These are phyloP conservation scores for Apis laboriosa DNA, from an alignment of 1,140 invertebrate species.

Conservation along the genomic window DNA sequence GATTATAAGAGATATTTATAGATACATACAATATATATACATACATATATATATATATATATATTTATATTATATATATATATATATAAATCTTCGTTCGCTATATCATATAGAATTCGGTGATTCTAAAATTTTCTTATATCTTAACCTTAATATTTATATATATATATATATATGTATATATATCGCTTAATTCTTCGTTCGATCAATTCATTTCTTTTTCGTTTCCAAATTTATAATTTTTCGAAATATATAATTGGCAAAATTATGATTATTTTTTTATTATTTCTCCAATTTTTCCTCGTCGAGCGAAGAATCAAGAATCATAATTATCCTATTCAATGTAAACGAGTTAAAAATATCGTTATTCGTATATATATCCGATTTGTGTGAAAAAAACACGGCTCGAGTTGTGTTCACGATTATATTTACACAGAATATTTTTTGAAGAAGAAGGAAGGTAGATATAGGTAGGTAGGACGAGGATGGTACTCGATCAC, in stretches of 20 bases:
- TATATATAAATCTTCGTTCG: conserved; percentile 29
- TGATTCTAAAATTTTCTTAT: conserved; percentile 15
- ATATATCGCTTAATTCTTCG: too few relatives aligned
- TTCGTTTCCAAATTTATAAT: too few relatives aligned
- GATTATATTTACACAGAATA: conserved; percentile 21
- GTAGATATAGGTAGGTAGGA: conserved; percentile 42
- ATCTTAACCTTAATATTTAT: too few relatives aligned
- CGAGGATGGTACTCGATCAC: conserved; percentile 30
- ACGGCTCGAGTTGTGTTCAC: not conserved
- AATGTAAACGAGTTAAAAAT: not conserved
- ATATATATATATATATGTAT: too few relatives aligned
- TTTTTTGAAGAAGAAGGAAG: conserved; percentile 9
- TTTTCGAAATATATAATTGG: too few relatives aligned
- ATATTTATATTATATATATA: conserved; percentile 51
- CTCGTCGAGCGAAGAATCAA: too few relatives aligned
- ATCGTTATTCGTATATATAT: not conserved
- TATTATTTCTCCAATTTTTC: too few relatives aligned
- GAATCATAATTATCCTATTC: too few relatives aligned
- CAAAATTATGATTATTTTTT: too few relatives aligned
- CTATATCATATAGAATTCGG: not conserved
- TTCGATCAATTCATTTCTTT: too few relatives aligned
- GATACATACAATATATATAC: conserved; percentile 52
- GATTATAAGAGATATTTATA: conserved; percentile 45
- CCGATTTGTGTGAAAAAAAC: not conserved
- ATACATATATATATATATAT: conserved; percentile 42